phyloP scores from a whole-genome alignment of 2,113 vertebrate species.

The Numida meleagris region DNA sequence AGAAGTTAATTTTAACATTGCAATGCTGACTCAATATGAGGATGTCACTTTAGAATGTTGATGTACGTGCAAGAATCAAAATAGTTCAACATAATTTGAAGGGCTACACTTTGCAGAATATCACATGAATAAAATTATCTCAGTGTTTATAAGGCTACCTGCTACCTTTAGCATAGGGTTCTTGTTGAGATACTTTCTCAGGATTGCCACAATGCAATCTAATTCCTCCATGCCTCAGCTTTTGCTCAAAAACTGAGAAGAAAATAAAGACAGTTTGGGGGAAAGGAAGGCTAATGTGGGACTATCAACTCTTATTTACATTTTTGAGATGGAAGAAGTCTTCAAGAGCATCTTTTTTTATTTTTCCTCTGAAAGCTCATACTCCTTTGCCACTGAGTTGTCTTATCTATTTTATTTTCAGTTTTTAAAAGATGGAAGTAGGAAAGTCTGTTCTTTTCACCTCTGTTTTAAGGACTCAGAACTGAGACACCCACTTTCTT shows the following conservation, averaged over 20 bases:
- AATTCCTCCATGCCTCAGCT: background rate
- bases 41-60: background rate
- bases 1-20: background rate
- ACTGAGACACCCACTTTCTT: background rate
- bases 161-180: background rate
- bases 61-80: background rate
- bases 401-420: background rate
- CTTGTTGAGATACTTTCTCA: background rate
- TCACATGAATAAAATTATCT: background rate
- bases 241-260: background rate
- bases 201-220: background rate
- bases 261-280: background rate
- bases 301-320: background rate
- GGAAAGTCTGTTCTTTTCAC: background rate
- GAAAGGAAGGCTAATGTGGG: background rate
- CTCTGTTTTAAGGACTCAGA: background rate
- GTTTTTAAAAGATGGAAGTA: background rate
- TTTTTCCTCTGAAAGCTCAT: background rate
- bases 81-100: background rate
- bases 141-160: background rate
- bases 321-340: background rate
- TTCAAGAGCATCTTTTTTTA: background rate
- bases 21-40: background rate
- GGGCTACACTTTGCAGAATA: background rate
- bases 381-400: background rate